Percentiles rank a stretch among this genome's conserved stretches.
Evolutionary conservation across 2,797 vertebrate genomes (phyloP).

Genomic region (Bovichtus variegatus): DNA sequence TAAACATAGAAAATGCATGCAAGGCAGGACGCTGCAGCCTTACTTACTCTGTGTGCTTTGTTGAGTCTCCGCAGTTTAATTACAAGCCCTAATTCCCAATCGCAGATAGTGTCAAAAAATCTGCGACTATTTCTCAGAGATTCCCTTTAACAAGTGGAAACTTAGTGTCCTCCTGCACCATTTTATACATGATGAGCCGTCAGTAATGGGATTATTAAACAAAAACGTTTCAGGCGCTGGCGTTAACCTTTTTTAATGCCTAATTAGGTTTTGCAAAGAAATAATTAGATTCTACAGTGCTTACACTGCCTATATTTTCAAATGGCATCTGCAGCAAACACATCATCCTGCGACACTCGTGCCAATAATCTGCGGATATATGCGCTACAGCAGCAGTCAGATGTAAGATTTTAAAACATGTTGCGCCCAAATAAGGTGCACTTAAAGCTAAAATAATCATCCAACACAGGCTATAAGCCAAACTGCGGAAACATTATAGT

Average conservation of each 20-base stretch:
- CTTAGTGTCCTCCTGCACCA: constrained; percentile 99
- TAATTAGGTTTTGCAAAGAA: constrained; percentile 99
- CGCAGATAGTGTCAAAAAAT: constrained; percentile 87
- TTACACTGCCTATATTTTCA: constrained; percentile 99
- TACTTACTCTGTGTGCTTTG: constrained; percentile 84
- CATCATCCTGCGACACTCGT: constrained; percentile 88
- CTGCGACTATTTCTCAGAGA: constrained; percentile 90
- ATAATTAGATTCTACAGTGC: constrained; percentile 99
- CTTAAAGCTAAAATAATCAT: constrained; percentile 78
- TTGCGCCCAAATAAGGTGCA: constrained; percentile 92
- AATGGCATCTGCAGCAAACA: constrained; percentile 96
- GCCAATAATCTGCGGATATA: constrained; percentile 91
- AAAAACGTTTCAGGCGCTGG: constrained; percentile 99
- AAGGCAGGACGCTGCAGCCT: constrained; percentile 63
- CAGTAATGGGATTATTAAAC: constrained; percentile 99
- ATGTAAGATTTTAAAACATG: constrained; percentile 91
- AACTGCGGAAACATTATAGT: not conserved
- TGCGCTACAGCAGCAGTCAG: constrained; percentile 82
- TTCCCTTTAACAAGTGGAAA: constrained; percentile 97
- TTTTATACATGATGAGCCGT: constrained; percentile 99
- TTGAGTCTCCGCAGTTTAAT: constrained; percentile 75
- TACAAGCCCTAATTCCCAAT: constrained; percentile 81
- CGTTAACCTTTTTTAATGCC: constrained; percentile 99
- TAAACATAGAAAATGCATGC: constrained; percentile 71
- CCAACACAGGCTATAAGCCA: constrained; percentile 24